A percentile compares a stretch with the other conserved stretches of the same genome.
Evolutionary conservation across 1,140 invertebrate genomes (phyloP).

Genomic region (Triops longicaudatus): DNA sequence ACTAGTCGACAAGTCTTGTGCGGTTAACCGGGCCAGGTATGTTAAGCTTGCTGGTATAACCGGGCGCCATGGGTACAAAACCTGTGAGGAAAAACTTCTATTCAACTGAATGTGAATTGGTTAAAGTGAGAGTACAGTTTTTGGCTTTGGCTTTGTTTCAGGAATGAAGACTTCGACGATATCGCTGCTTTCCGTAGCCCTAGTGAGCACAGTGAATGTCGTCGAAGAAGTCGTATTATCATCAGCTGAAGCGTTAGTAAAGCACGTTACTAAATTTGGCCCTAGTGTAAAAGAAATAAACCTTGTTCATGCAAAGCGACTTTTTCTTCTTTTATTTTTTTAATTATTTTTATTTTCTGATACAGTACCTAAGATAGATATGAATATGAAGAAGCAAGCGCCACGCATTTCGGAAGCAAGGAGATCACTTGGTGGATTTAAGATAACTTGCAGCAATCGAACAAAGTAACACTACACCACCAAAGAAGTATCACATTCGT

Average conservation of each 20-base stretch:
- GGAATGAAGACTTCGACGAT: background rate
- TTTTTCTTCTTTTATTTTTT: no score
- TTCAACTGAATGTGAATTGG: background rate
- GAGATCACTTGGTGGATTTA: no score
- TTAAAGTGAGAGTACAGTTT: background rate
- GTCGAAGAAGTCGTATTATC: background rate
- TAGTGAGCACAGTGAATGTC: background rate
- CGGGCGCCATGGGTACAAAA: background rate
- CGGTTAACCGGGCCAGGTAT: background rate
- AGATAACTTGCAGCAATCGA: no score
- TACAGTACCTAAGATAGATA: no score
- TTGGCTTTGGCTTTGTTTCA: background rate
- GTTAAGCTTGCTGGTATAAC: background rate
- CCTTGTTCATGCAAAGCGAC: no score
- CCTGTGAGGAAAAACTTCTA: background rate
- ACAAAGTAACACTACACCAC: no score
- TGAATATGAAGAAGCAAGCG: no score
- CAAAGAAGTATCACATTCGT: no score
- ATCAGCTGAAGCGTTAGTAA: background rate
- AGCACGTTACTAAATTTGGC: background rate
- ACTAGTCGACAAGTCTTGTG: background rate
- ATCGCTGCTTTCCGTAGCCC: background rate
- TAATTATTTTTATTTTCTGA: no score
- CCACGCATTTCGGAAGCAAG: no score
- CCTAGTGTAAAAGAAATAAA: no score